Evolutionary conservation across 2,113 vertebrate species (phyloP).

Genomic region (Ceyx cyanopectus): DNA sequence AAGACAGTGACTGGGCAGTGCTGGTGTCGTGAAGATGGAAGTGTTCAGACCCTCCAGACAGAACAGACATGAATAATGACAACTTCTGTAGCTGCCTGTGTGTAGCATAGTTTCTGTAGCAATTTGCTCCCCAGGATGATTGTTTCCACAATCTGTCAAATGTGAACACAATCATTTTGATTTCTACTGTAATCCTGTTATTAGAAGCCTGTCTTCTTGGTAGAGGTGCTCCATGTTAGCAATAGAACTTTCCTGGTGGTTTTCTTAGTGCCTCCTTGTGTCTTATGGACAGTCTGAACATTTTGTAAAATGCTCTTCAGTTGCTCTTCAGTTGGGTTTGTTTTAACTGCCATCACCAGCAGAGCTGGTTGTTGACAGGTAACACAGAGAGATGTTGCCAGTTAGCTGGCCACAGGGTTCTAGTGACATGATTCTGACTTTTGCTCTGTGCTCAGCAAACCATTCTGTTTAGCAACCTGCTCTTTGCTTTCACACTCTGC

Average conservation of each 20-base stretch:
- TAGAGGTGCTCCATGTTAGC: slow-evolving; percentile 72
- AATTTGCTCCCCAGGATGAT: slow-evolving; percentile 27
- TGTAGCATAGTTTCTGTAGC: slow-evolving; percentile 43
- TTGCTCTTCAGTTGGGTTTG: slow-evolving; percentile 59
- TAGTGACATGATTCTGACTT: not conserved
- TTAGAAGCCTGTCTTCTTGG: slow-evolving; percentile 60
- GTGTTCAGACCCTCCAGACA: not conserved
- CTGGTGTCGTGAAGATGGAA: slow-evolving; percentile 72
- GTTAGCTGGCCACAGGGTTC: not conserved
- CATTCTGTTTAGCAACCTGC: not conserved
- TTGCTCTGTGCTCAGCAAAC: not conserved
- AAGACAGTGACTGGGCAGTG: slow-evolving; percentile 49
- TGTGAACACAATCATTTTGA: slow-evolving; percentile 51
- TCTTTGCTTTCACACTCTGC: not conserved
- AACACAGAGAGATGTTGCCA: not conserved
- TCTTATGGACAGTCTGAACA: slow-evolving; percentile 33
- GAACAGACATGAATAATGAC: not conserved
- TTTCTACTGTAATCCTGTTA: slow-evolving; percentile 45
- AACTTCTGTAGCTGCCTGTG: slow-evolving; percentile 54
- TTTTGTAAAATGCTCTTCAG: slow-evolving; percentile 59
- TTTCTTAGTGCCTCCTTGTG: slow-evolving; percentile 66
- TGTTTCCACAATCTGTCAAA: slow-evolving; percentile 50
- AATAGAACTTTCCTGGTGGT: slow-evolving; percentile 56
- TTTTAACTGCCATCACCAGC: not conserved
- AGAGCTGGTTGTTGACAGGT: not conserved